A percentile compares a stretch with the other conserved stretches of the same genome.
phyloP scores from a whole-genome alignment of 2,113 vertebrate species.

The Caranx melampygus region DNA sequence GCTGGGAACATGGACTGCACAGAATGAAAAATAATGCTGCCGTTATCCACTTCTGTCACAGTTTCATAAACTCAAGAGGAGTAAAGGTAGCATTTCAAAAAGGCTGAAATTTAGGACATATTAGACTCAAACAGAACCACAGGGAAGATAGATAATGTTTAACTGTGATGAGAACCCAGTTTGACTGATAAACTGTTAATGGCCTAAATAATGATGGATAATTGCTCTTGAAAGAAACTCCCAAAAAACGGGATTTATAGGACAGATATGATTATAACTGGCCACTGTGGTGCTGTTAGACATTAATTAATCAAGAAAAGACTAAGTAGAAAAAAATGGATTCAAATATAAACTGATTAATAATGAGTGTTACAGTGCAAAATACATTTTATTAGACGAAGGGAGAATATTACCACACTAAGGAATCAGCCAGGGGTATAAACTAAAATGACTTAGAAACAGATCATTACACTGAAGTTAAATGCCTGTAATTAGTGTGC shows the following conservation, averaged over 20 bases:
- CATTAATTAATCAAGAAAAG: too few species aligned
- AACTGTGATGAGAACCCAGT: neutral
- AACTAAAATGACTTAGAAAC: neutral
- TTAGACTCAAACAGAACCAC: neutral
- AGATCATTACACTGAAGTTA: slow-evolving; percentile 7
- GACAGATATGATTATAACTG: neutral
- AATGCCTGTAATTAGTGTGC: neutral
- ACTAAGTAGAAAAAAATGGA: neutral
- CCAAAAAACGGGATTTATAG: neutral
- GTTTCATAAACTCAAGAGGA: slow-evolving; percentile 8
- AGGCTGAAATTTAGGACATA: neutral
- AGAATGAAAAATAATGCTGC: slow-evolving; percentile 8
- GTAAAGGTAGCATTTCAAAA: slow-evolving; percentile 12
- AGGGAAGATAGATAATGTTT: slow-evolving; percentile 16
- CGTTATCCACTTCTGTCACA: slow-evolving; percentile 5
- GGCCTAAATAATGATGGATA: slow-evolving; percentile 14
- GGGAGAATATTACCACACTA: neutral
- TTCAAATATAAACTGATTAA: neutral
- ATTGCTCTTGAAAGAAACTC: neutral
- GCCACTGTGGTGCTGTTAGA: too few species aligned
- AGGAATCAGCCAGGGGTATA: neutral
- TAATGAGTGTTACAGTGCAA: neutral
- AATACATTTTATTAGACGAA: neutral
- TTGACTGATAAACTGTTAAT: slow-evolving; percentile 7
- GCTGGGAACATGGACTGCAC: neutral